A percentile compares a stretch with the other conserved stretches of the same genome.
phyloP scores from a whole-genome alignment of 2,888 invertebrate species.

The Catocala fraxini region DNA sequence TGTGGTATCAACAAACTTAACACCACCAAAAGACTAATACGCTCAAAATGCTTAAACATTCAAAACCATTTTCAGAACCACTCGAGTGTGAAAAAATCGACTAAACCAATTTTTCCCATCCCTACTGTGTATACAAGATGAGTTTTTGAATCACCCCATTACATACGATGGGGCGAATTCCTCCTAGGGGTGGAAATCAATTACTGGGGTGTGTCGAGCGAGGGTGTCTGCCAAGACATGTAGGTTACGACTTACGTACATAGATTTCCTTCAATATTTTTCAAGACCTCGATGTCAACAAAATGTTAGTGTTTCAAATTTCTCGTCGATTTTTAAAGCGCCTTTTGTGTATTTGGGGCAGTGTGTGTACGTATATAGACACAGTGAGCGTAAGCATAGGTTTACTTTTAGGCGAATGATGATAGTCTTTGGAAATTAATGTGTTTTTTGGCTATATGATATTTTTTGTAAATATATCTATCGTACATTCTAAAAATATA shows the following conservation, averaged over 20 bases:
- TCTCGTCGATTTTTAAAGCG: background rate
- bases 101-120: conserved; percentile 37
- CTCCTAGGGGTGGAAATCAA: conserved; percentile 66
- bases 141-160: conserved; percentile 66
- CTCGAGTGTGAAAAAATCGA: conserved; percentile 32
- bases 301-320: conserved; percentile 4
- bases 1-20: conserved; percentile 1
- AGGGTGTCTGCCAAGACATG: conserved; percentile 38
- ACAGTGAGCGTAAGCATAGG: no score
- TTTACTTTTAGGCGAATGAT: no score
- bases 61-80: background rate
- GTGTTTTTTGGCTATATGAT: no score
- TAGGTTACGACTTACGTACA: conserved; percentile 45
- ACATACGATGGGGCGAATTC: conserved; percentile 63
- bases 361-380: no score
- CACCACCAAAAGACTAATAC: background rate
- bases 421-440: no score
- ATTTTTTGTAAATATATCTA: no score
- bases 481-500: no score
- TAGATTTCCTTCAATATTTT: conserved; percentile 47
- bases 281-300: conserved; percentile 34
- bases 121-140: conserved; percentile 59
- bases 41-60: background rate
- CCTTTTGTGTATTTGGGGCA: no score
- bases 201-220: conserved; percentile 55